Conservation (phyloP, 1,140 invertebrate genomes). For the Drosophila bifasciata region DNA sequence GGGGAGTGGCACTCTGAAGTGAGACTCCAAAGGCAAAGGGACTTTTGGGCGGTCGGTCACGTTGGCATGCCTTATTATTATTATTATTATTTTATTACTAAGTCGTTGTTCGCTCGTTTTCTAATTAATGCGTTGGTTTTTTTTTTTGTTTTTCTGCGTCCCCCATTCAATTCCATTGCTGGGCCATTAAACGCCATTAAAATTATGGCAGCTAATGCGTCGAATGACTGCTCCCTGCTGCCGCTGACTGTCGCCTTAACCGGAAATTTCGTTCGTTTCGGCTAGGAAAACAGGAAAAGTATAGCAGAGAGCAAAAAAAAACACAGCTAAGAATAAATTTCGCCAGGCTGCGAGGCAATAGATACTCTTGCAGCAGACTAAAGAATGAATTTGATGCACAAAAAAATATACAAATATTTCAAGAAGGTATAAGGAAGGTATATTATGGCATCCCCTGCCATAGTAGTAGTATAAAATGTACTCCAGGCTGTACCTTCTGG, state of each 20-base stretch:
- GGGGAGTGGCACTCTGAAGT: no score
- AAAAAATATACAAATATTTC: no score
- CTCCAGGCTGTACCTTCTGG: no score
- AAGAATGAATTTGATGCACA: background rate
- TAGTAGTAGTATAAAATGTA: no score
- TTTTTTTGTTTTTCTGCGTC: background rate
- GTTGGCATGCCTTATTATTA: conserved; percentile 67
- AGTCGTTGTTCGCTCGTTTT: conserved; percentile 58
- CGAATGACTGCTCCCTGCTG: conserved; percentile 33
- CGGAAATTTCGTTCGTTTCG: conserved; percentile 64
- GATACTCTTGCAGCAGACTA: no score
- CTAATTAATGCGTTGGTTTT: conserved; percentile 72
- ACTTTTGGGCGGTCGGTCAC: conserved; percentile 58
- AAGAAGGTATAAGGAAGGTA: no score
- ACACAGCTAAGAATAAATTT: background rate
- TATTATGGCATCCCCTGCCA: no score
- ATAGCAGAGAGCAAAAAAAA: background rate
- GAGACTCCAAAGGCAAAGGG: no score
- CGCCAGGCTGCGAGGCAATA: no score
- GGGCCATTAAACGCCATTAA: conserved; percentile 75
- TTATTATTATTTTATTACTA: conserved; percentile 75
- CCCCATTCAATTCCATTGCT: conserved; percentile 57
- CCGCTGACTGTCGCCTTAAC: conserved; percentile 43
- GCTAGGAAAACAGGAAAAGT: conserved; percentile 22
- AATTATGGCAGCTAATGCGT: conserved; percentile 72